Base-by-base conservation (phyloP, 2,888 invertebrate genomes). In the Stenodera caucasica region DNA sequence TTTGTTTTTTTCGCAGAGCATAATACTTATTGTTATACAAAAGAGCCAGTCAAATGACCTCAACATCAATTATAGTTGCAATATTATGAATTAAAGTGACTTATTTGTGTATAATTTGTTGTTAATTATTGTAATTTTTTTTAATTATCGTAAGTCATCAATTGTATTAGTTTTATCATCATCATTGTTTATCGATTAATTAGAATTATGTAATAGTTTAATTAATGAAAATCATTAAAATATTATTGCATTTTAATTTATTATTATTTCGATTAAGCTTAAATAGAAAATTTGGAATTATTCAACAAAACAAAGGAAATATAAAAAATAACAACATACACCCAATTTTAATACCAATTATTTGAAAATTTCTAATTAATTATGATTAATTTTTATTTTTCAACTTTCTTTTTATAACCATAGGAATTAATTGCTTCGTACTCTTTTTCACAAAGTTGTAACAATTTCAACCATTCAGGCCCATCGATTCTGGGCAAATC, bases 401-500 rank as follows among this genome's bases (percentile, higher is more conserved):
- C 72, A 23, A 65, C 75, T 64, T 84, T 82, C 69, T 85, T 90
- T 68, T 86, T 88, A 80, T 89, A 90, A 50, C 92, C 92, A 74
- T 88, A 91, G 0, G 88, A 87, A 77, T 90, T 80, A 55, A 80
- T 79, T 45, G 76, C 80, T 66, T 83, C 83, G 74, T 88, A 92
- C 78, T 92, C 92, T 55, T 85, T 79, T 72, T 92, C 91, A 75
- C 90, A 90, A 78, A 86, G 84, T 29, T 88, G 71, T 61, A 94
- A 79, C 32, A 93, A 80, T 72, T 90, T 85, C 65, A 88, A 82
- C 90, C 93, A 91, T 67, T 91, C 87, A 0, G 83, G 78, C 1
- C 92, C 92, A 5, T 84, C 84, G 33, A 92, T 84, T 61, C 86
- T 83, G 0, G 89, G 88, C 60, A 90, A 81, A 58, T 88, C 84